Conservation (phyloP, 2,113 vertebrate species). For the Cardinalis cardinalis region DNA sequence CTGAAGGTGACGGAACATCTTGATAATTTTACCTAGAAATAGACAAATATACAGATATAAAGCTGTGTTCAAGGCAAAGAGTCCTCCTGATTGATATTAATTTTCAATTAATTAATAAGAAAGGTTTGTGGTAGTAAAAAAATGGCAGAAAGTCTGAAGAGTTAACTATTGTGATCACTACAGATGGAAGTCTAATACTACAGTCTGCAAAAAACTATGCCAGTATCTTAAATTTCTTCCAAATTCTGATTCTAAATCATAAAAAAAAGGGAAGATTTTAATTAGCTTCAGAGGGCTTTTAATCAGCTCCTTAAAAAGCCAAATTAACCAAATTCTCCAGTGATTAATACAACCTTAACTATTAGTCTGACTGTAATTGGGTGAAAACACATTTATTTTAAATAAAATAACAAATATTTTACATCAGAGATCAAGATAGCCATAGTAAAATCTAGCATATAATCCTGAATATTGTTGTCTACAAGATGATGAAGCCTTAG, state of each 20-base stretch:
- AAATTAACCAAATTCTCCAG: neutral
- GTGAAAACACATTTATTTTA: neutral
- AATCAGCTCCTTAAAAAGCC: neutral
- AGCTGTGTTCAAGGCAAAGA: neutral
- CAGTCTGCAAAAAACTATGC: neutral
- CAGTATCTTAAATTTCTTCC: neutral
- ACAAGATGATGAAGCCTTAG: neutral
- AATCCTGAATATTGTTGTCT: neutral
- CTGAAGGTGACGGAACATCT: neutral
- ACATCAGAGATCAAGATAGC: neutral
- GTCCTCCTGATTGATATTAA: neutral
- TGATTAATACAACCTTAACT: neutral
- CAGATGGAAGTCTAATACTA: neutral
- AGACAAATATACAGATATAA: neutral
- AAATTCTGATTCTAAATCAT: neutral
- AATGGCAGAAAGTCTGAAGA: neutral
- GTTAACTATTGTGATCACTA: neutral
- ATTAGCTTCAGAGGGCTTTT: neutral
- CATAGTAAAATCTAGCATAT: neutral
- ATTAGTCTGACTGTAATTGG: neutral
- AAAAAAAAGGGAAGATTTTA: neutral
- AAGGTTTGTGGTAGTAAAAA: neutral
- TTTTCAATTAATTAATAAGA: neutral
- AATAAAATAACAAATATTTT: neutral
- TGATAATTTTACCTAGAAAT: neutral